Percentiles rank a stretch among this genome's conserved stretches.
Conservation (phyloP, 2,888 invertebrate genomes). For the Oscheius onirici region DNA sequence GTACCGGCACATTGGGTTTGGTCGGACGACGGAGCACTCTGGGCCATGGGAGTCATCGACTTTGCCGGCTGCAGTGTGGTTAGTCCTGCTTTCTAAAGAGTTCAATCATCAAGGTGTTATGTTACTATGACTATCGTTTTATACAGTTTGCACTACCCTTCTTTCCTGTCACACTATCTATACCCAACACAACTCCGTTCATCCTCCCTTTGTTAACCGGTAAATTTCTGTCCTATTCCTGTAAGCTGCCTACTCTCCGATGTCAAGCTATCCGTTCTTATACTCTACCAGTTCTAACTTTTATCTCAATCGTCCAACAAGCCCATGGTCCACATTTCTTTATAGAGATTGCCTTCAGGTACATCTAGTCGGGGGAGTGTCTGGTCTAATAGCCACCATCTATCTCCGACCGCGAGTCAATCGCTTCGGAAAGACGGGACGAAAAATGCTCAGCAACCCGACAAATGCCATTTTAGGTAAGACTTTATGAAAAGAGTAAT, state of each 20-base stretch:
- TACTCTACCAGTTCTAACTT: too few relatives aligned
- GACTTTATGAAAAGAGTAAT: background rate
- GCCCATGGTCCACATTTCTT: background rate
- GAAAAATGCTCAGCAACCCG: conserved; percentile 59
- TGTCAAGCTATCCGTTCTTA: too few relatives aligned
- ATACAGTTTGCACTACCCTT: too few relatives aligned
- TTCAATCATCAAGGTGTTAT: too few relatives aligned
- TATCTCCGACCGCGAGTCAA: conserved; percentile 55
- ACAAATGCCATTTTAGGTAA: conserved; percentile 59
- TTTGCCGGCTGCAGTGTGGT: conserved; percentile 60
- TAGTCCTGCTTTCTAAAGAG: conserved; percentile 6
- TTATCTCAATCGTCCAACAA: background rate
- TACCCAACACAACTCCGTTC: too few relatives aligned
- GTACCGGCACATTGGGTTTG: conserved; percentile 64
- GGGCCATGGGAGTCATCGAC: conserved; percentile 53
- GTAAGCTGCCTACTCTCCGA: too few relatives aligned
- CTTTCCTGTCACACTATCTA: too few relatives aligned
- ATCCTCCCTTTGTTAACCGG: background rate
- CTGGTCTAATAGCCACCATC: conserved; percentile 58
- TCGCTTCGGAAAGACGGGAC: conserved; percentile 56
- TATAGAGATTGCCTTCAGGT: too few relatives aligned
- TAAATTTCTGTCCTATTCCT: background rate
- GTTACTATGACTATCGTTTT: too few relatives aligned
- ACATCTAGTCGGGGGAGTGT: conserved; percentile 64
- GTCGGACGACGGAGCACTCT: conserved; percentile 54